Conservation (phyloP, 2,113 vertebrate species). For the Ancistrus triradiatus region DNA sequence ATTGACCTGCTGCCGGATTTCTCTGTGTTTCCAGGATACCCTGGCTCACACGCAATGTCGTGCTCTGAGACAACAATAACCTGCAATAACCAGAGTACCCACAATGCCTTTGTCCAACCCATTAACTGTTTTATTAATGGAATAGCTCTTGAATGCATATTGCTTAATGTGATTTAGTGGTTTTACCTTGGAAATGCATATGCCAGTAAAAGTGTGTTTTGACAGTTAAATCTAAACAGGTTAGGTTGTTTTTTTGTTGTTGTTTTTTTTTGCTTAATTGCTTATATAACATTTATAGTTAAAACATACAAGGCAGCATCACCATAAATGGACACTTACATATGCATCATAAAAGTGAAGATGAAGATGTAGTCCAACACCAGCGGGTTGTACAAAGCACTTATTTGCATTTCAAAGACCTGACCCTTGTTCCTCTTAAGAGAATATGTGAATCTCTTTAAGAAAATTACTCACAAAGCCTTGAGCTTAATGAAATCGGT, state of each 20-base stretch:
- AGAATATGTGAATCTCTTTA: constrained; percentile 34
- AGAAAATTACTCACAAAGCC: constrained; percentile 8
- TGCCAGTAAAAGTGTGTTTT: not conserved
- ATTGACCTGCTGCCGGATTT: constrained; percentile 32
- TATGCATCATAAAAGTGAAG: constrained; percentile 27
- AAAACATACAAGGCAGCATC: too few species aligned
- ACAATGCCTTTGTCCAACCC: not conserved
- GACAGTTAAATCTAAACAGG: not conserved
- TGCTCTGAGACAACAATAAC: constrained; percentile 3
- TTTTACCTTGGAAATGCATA: not conserved
- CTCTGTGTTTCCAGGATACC: constrained; percentile 37
- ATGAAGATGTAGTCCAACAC: constrained; percentile 1
- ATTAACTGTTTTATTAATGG: not conserved
- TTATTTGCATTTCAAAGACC: constrained; percentile 47
- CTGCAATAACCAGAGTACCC: not conserved
- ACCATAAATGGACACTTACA: constrained; percentile 27
- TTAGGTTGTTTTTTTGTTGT: too few species aligned
- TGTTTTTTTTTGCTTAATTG: too few species aligned
- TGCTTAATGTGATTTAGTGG: not conserved
- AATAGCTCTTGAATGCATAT: too few species aligned
- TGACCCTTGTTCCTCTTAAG: constrained; percentile 8
- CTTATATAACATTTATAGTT: too few species aligned
- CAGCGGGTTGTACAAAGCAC: constrained; percentile 22
- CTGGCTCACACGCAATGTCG: constrained; percentile 28
- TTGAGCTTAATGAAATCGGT: not conserved